These are phyloP conservation scores for Papilio xuthus DNA, from an alignment of 1,140 invertebrate species.

Conservation along the genomic window DNA sequence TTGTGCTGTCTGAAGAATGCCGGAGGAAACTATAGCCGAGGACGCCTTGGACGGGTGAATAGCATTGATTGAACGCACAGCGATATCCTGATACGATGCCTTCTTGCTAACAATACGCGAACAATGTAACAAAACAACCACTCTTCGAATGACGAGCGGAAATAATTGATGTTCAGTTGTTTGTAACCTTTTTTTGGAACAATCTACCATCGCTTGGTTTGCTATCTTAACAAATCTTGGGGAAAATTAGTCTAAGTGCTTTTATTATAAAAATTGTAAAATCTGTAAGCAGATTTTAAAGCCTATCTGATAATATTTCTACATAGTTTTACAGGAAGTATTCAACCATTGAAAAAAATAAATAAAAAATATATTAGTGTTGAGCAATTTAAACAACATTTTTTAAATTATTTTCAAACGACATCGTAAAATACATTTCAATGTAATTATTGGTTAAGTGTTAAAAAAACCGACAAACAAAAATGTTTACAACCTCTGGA, in stretches of 20 bases:
- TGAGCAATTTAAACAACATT: too few species aligned
- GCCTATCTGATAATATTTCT: too few species aligned
- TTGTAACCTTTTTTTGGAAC: neutral
- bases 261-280: too few species aligned
- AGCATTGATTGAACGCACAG: conserved; percentile 59
- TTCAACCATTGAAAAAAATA: too few species aligned
- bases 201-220: neutral
- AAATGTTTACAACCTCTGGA: conserved; percentile 33
- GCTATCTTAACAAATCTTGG: too few species aligned
- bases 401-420: too few species aligned
- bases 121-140: conserved; percentile 36
- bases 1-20: conserved; percentile 74
- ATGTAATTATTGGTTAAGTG: neutral
- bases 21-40: conserved; percentile 66
- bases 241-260: too few species aligned
- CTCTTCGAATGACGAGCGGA: conserved; percentile 28
- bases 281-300: too few species aligned
- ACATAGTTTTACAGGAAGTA: too few species aligned
- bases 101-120: conserved; percentile 53
- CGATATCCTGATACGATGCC: conserved; percentile 50
- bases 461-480: conserved; percentile 40
- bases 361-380: too few species aligned
- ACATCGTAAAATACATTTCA: neutral
- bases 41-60: conserved; percentile 66
- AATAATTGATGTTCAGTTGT: conserved; percentile 43